Evolutionary conservation across 1,140 invertebrate species (phyloP).

Genomic region (Meteorus sp.): DNA sequence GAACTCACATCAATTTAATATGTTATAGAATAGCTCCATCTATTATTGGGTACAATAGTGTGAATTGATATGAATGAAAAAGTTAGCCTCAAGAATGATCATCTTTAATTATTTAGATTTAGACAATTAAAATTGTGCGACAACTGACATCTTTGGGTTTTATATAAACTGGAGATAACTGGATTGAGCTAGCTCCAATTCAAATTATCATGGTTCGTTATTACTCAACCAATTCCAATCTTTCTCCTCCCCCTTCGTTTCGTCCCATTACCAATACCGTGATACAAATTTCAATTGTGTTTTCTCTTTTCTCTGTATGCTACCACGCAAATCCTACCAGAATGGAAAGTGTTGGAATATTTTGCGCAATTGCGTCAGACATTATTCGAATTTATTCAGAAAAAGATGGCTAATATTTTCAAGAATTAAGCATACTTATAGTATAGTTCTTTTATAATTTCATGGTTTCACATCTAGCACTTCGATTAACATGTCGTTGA

Average conservation of each 20-base stretch:
- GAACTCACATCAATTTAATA: conserved; percentile 58
- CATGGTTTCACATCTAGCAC: too few relatives aligned
- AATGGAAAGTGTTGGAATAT: too few relatives aligned
- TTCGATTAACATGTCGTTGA: too few relatives aligned
- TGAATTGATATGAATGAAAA: conserved; percentile 22
- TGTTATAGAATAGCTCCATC: not conserved
- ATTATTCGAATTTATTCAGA: too few relatives aligned
- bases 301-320: too few relatives aligned
- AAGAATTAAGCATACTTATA: too few relatives aligned
- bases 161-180: conserved; percentile 36
- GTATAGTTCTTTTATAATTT: too few relatives aligned
- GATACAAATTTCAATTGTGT: too few relatives aligned
- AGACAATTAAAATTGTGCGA: conserved; percentile 32
- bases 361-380: too few relatives aligned
- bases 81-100: conserved; percentile 28
- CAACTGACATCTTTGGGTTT: conserved; percentile 20
- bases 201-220: conserved; percentile 8
- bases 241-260: not conserved
- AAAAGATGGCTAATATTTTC: too few relatives aligned
- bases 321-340: too few relatives aligned
- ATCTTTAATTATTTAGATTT: conserved; percentile 27
- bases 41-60: not conserved
- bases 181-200: conserved; percentile 54
- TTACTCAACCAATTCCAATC: not conserved
- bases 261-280: not conserved